Evolutionary conservation across 64 coral and sea anemone genomes (phyloP).

Genomic region (Montipora efflorescens): DNA sequence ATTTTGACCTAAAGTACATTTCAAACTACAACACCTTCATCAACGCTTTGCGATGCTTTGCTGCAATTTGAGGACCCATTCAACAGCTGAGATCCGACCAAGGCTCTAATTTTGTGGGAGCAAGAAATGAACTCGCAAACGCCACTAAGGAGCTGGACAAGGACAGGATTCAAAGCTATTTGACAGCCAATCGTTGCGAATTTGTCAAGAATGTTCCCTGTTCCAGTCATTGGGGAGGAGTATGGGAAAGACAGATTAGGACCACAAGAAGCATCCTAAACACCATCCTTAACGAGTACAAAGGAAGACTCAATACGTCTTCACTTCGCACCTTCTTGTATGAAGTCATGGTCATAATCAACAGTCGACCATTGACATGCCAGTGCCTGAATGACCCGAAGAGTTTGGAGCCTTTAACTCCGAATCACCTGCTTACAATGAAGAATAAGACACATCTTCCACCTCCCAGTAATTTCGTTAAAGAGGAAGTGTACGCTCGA

Average conservation of each 20-base stretch:
- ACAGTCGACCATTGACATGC: slow-evolving; percentile 12
- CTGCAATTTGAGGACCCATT: background rate
- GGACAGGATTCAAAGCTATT: background rate
- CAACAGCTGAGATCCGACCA: background rate
- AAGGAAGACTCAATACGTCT: background rate
- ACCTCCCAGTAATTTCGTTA: background rate
- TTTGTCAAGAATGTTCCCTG: background rate
- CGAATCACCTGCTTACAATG: background rate
- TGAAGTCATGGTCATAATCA: background rate
- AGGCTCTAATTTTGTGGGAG: background rate
- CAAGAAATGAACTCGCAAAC: slow-evolving; percentile 4
- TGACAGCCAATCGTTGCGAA: slow-evolving; percentile 21
- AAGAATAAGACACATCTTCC: background rate
- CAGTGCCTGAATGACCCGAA: slow-evolving; percentile 3
- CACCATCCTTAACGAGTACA: background rate
- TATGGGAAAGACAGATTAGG: background rate
- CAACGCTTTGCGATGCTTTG: slow-evolving; percentile 11
- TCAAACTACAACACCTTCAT: background rate
- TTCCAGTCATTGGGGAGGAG: background rate
- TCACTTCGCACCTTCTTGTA: slow-evolving; percentile 17
- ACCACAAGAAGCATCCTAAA: background rate
- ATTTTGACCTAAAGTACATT: too few species aligned
- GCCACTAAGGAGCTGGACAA: background rate
- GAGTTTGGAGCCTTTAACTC: background rate
- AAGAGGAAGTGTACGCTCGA: slow-evolving; percentile 9